A percentile compares a stretch with the other conserved stretches of the same genome.
These are phyloP conservation scores for Danionella cerebrum DNA, from an alignment of 2,113 vertebrate genomes.

Conservation along the genomic window DNA sequence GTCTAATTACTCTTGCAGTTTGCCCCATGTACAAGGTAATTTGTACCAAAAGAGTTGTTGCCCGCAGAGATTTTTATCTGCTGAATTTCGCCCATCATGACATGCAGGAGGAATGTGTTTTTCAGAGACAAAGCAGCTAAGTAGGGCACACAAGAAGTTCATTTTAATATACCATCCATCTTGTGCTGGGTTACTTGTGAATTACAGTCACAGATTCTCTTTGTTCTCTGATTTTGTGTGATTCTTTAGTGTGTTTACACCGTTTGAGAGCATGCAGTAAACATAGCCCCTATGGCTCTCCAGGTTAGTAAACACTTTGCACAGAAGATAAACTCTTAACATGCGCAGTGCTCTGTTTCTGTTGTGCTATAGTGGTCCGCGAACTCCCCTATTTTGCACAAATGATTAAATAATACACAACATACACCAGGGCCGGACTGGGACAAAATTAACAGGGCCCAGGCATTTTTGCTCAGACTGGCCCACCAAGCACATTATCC, in stretches of 20 bases:
- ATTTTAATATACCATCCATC: not conserved
- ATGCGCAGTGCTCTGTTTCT: not conserved
- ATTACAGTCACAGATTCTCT: not conserved
- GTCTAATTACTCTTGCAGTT: not conserved
- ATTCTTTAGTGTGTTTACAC: slow-evolving; percentile 9
- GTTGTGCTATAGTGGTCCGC: not conserved
- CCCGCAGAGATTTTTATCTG: not conserved
- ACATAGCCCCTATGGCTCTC: not conserved
- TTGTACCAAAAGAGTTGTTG: not conserved
- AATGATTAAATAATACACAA: too few relatives aligned
- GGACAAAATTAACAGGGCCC: too few relatives aligned
- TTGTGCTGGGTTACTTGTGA: not conserved
- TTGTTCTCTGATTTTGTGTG: not conserved
- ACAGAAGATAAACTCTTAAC: slow-evolving; percentile 2
- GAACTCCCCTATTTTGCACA: too few relatives aligned
- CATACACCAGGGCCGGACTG: too few relatives aligned
- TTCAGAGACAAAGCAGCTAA: not conserved
- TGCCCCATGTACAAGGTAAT: not conserved
- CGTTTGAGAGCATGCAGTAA: slow-evolving; percentile 16
- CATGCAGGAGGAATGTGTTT: not conserved
- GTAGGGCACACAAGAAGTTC: not conserved
- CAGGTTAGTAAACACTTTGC: slow-evolving; percentile 31
- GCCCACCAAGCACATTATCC: too few relatives aligned
- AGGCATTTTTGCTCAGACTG: too few relatives aligned
- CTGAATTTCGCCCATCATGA: not conserved